Conservation (phyloP, 2,113 vertebrate species). For the Sialia sialis region DNA sequence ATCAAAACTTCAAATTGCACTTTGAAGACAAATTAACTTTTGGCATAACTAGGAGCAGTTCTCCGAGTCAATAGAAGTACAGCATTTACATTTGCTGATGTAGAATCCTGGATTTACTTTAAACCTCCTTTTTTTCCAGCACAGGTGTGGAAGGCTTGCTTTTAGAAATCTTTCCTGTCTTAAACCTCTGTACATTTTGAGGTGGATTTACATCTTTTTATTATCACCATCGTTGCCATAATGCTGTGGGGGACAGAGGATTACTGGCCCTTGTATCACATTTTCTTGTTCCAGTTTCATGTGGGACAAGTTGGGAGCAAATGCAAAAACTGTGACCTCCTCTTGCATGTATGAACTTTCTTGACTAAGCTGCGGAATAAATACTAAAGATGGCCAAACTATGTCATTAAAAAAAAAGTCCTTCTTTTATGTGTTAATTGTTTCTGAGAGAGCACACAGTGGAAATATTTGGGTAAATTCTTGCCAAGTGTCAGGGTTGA, state of each 20-base stretch:
- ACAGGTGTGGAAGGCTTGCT: background rate
- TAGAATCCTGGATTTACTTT: background rate
- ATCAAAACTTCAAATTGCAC: background rate
- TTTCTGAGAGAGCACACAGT: background rate
- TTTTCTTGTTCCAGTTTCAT: background rate
- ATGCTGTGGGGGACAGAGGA: background rate
- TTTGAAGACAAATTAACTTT: constrained; percentile 7
- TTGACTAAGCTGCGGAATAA: background rate
- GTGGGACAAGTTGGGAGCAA: background rate
- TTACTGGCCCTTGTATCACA: background rate
- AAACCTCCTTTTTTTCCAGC: background rate
- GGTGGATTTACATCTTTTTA: background rate
- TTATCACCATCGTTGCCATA: background rate
- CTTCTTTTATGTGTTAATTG: background rate
- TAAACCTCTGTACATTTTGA: background rate
- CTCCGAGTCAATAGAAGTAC: background rate
- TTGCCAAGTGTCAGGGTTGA: constrained; percentile 28
- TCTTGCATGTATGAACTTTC: background rate
- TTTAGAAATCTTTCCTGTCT: background rate
- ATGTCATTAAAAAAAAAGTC: background rate
- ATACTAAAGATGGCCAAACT: background rate
- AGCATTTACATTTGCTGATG: background rate
- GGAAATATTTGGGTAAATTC: background rate
- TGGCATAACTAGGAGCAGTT: background rate
- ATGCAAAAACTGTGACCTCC: background rate